phyloP scores from a whole-genome alignment of 2,797 vertebrate species.

The Euthynnus affinis region DNA sequence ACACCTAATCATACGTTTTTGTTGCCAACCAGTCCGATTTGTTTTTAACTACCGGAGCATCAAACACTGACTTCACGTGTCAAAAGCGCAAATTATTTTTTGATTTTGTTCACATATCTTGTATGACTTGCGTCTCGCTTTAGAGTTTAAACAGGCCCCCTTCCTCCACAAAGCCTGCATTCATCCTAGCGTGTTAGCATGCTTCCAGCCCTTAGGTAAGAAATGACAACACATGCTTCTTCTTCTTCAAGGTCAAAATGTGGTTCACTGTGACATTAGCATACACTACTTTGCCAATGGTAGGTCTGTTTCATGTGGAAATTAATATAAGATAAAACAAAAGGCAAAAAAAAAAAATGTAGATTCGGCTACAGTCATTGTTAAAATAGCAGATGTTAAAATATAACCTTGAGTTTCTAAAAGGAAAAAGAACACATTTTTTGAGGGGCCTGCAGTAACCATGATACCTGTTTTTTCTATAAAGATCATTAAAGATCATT shows the following conservation, averaged over 20 bases:
- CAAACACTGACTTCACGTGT: neutral
- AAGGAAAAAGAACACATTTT: neutral
- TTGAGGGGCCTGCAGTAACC: neutral
- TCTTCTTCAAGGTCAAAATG: constrained; percentile 8
- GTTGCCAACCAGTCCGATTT: neutral
- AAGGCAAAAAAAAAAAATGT: neutral
- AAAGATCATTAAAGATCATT: constrained; percentile 15
- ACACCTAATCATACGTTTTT: neutral
- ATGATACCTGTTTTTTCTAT: neutral
- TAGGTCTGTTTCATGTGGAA: neutral
- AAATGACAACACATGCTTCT: neutral
- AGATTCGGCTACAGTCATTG: neutral
- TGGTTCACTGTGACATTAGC: neutral
- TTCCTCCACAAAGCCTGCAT: neutral
- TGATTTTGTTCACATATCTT: neutral
- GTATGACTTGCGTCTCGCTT: neutral
- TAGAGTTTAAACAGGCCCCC: neutral
- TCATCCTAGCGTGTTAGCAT: neutral
- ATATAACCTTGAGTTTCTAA: neutral
- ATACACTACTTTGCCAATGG: neutral
- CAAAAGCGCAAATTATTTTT: no score
- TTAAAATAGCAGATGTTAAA: neutral
- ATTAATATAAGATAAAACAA: neutral
- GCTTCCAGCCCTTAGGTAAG: neutral
- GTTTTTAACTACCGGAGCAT: neutral